phyloP scores from a whole-genome alignment of 2,797 vertebrate genomes.

The Antennarius maculatus region DNA sequence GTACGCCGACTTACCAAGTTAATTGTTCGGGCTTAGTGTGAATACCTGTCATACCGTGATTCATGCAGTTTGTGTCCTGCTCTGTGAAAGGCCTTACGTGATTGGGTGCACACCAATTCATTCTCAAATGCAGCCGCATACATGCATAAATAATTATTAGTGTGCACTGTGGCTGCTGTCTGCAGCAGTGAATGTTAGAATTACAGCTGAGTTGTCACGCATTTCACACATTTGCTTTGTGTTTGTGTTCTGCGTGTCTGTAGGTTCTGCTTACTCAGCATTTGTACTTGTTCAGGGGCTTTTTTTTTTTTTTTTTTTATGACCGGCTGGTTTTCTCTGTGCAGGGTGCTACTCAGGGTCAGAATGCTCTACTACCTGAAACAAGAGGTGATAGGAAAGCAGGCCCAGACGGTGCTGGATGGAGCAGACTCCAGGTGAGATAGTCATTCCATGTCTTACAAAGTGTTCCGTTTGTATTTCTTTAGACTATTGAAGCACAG shows the following conservation, averaged over 20 bases:
- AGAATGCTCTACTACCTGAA: conserved; percentile 99
- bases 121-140: neutral
- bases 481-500: neutral
- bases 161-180: neutral
- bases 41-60: neutral
- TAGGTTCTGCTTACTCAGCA: conserved; percentile 69
- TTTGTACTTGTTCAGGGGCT: conserved; percentile 57
- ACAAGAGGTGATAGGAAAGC: conserved; percentile 97
- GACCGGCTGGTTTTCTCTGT: conserved; percentile 70
- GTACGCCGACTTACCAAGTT: conserved; percentile 4
- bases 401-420: conserved; percentile 92
- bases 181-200: conserved; percentile 8
- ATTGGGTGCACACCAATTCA: neutral
- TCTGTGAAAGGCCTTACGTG: conserved; percentile 19
- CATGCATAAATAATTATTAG: neutral
- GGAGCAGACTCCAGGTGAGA: conserved; percentile 92
- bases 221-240: conserved; percentile 45
- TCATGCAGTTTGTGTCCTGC: conserved; percentile 5
- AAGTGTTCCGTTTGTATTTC: neutral
- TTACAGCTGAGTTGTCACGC: conserved; percentile 27
- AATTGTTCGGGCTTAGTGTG: conserved; percentile 27
- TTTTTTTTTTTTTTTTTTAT: conserved; percentile 64
- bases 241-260: conserved; percentile 25
- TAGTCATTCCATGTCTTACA: conserved; percentile 8
- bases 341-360: conserved; percentile 96